Conservation (phyloP, 2,888 invertebrate species). For the Mystacides longicornis region DNA sequence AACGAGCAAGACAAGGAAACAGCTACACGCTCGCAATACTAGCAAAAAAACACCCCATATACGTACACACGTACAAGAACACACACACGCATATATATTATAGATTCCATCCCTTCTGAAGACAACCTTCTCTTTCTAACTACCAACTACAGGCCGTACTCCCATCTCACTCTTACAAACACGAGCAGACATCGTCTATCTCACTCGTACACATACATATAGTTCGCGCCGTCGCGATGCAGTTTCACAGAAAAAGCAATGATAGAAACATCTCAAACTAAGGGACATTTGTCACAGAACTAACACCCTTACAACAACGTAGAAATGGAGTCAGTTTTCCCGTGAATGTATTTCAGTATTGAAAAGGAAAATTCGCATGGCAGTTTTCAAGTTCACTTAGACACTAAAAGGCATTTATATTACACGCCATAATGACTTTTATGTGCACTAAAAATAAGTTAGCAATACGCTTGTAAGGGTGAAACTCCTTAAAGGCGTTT, state of each 20-base stretch:
- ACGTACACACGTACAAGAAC: no score
- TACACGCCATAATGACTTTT: slow-evolving; percentile 36
- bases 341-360: neutral
- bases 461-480: slow-evolving; percentile 24
- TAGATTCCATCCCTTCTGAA: no score
- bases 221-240: slow-evolving; percentile 25
- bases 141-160: no score
- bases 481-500: slow-evolving; percentile 21
- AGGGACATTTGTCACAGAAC: slow-evolving; percentile 4
- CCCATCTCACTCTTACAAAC: no score
- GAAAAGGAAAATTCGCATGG: neutral
- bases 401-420: slow-evolving; percentile 38
- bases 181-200: neutral
- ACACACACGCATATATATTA: no score
- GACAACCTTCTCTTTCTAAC: no score
- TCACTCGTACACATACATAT: slow-evolving; percentile 13
- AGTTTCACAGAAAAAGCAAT: slow-evolving; percentile 16
- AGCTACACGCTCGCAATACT: no score
- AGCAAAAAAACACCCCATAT: no score
- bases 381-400: slow-evolving; percentile 39
- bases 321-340: slow-evolving; percentile 4
- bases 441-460: slow-evolving; percentile 31
- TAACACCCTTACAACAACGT: slow-evolving; percentile 8
- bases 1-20: no score
- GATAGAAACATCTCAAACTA: slow-evolving; percentile 6